Evolutionary conservation across 2,797 vertebrate species (phyloP).

Genomic region (Capromys pilorides): DNA sequence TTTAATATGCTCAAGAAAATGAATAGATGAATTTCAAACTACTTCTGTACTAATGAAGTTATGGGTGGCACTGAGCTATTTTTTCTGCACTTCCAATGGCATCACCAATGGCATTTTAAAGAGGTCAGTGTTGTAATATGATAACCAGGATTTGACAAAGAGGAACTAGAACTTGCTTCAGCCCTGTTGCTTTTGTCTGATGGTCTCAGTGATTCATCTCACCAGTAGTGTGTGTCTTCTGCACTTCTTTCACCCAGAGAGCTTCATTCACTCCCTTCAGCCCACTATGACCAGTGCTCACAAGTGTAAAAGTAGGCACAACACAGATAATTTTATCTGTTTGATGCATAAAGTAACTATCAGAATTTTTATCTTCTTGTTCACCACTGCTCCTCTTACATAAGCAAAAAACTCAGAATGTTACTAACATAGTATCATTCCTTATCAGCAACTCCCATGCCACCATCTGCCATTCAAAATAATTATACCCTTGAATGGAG

Average conservation of each 20-base stretch:
- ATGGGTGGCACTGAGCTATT: not conserved
- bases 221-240: constrained; percentile 16
- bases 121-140: not conserved
- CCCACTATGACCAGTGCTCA: constrained; percentile 54
- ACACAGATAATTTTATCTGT: constrained; percentile 21
- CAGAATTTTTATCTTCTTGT: constrained; percentile 22
- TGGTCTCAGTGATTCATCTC: constrained; percentile 24
- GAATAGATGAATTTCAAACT: not conserved
- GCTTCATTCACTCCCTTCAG: constrained; percentile 45
- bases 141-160: not conserved
- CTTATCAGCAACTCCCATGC: not conserved
- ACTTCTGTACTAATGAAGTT: not conserved
- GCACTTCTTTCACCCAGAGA: not conserved
- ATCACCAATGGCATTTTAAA: not conserved
- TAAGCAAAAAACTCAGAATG: not conserved
- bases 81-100: not conserved
- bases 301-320: constrained; percentile 59
- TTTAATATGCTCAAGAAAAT: not conserved
- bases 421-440: not conserved
- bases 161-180: not conserved
- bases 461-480: not conserved
- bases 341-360: constrained; percentile 53
- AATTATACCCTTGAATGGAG: not conserved
- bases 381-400: not conserved
- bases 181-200: not conserved